Evolutionary conservation across 2,797 vertebrate species (phyloP), one percentile per base, ranked within the genome.

Genomic region (Hirundo rustica): DNA sequence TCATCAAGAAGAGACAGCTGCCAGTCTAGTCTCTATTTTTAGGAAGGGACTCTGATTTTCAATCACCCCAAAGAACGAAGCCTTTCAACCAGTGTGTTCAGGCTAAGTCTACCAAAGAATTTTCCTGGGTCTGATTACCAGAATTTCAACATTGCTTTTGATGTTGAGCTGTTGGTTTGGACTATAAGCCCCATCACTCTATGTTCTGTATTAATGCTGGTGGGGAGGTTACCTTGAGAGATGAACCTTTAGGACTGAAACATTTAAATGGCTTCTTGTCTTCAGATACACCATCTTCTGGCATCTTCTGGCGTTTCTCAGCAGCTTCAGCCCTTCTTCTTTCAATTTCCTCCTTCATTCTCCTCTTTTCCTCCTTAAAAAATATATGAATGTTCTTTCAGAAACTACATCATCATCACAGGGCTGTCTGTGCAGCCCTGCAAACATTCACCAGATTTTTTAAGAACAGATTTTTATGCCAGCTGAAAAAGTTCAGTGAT

Each of bases 271-370:
- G 98, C 66, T 99, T 99, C 92, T 97, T 99, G 58, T 98, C 98
- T 23, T 98, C 98, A 30, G 98, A 97, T 53, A 97, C 75, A 11
- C 96, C 95, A 22, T 99, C 99, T n/a, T 99, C 99, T 3, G 98
- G 97, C 92, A 98, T 98, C 96, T 99, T 99, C 82, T 99, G 99
- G 71, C 99, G 99, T 97, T 99, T 99, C 97, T 99, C 99, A 17
- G 99, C 99, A 36, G 99, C 99, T 97, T 99, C 99, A 2, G 99
- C 99, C 95, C 99, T 98, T 97, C 99, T 99, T 97, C 97, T 98
- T 95, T 99, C 99, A 2, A 99, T 99, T 96, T 99, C 99, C 96
- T 99, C 99, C 93, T 99, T 99, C 98, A 99, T 98, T 96, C 98
- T 99, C 97, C 98, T 98, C 98, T 99, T 99, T 93, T 99, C 99